phyloP scores from a whole-genome alignment of 2,113 vertebrate species.

The Zapornia atra region DNA sequence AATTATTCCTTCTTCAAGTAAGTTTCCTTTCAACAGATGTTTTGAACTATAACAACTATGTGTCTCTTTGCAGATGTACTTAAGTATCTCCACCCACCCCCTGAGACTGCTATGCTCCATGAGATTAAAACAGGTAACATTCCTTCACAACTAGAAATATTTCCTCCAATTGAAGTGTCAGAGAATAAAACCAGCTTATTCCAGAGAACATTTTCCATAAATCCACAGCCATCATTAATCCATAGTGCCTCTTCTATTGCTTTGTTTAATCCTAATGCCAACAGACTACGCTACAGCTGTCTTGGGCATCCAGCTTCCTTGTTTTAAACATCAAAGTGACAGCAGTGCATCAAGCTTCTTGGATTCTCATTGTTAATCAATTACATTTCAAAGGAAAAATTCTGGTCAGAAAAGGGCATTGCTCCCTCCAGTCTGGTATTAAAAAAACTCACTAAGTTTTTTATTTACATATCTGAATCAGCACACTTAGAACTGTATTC shows the following conservation, averaged over 20 bases:
- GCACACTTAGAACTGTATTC: not conserved
- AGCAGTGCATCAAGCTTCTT: not conserved
- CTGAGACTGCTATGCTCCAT: not conserved
- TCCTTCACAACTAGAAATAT: not conserved
- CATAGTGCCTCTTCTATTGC: not conserved
- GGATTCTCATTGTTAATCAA: not conserved
- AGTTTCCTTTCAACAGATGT: not conserved
- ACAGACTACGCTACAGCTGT: not conserved
- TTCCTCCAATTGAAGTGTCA: not conserved
- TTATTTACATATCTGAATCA: not conserved
- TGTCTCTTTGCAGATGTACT: not conserved
- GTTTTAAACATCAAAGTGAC: not conserved
- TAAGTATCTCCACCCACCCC: not conserved
- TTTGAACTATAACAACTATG: not conserved
- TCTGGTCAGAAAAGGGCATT: not conserved
- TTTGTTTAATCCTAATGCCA: not conserved
- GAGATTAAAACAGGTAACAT: not conserved
- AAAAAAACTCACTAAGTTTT: not conserved
- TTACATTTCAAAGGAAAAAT: not conserved
- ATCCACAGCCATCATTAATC: not conserved
- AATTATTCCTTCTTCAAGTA: not conserved
- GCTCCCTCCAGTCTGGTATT: not conserved
- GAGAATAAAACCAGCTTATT: not conserved
- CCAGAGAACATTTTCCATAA: not conserved
- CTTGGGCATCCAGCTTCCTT: not conserved